phyloP scores from a whole-genome alignment of 2,113 vertebrate genomes.

The Gambusia holbrooki region DNA sequence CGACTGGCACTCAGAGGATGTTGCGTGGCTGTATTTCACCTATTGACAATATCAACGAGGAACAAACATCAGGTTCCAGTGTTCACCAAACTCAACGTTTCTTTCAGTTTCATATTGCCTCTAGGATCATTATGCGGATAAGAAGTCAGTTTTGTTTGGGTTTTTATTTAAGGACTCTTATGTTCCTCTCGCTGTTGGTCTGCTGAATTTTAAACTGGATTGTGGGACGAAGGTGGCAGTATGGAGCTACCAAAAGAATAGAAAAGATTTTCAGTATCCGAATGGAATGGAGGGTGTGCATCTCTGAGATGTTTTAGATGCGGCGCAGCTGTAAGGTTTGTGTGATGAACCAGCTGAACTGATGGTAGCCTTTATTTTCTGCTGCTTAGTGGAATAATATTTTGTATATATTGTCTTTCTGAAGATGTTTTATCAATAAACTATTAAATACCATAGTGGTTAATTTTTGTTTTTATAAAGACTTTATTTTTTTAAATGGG shows the following conservation, averaged over 20 bases:
- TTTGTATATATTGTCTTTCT: slow-evolving; percentile 59
- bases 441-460: slow-evolving; percentile 13
- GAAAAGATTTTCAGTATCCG: slow-evolving; percentile 7
- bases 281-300: background rate
- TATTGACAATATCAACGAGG: background rate
- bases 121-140: background rate
- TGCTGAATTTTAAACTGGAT: background rate
- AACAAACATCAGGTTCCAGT: slow-evolving; percentile 11
- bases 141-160: background rate
- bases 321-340: slow-evolving; percentile 9
- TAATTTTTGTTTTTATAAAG: background rate
- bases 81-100: slow-evolving; percentile 4
- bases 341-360: background rate
- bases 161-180: slow-evolving; percentile 7
- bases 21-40: background rate
- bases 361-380: slow-evolving; percentile 19
- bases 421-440: slow-evolving; percentile 63
- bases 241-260: no score
- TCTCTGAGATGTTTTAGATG: background rate
- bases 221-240: background rate
- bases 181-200: background rate
- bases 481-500: background rate
- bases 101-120: slow-evolving; percentile 9
- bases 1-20: slow-evolving; percentile 6
- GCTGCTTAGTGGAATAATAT: slow-evolving; percentile 24